These are phyloP conservation scores for Corythornis cristatus DNA, from an alignment of 2,113 vertebrate species.

Conservation along the genomic window DNA sequence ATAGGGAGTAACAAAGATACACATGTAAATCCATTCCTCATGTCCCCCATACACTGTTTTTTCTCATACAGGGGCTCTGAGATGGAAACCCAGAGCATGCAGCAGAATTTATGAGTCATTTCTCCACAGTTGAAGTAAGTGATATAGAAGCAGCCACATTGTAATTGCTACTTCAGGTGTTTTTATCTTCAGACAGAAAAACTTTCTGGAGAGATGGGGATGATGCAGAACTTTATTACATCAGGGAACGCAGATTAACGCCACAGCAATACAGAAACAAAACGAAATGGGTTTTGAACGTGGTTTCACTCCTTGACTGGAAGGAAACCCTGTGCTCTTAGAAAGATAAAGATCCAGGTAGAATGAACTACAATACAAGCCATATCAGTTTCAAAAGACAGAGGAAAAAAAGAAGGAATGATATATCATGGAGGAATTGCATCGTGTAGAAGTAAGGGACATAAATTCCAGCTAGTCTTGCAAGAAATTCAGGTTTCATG, in stretches of 20 bases:
- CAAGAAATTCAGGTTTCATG: neutral
- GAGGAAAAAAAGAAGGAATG: neutral
- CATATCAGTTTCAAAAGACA: neutral
- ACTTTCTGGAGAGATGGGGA: neutral
- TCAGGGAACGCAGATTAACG: neutral
- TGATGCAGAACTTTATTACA: neutral
- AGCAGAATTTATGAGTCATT: neutral
- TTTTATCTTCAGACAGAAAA: neutral
- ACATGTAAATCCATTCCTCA: neutral
- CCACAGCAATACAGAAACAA: neutral
- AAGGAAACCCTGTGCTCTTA: neutral
- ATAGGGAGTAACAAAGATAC: neutral
- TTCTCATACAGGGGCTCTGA: neutral
- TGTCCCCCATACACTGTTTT: neutral
- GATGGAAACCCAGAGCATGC: neutral
- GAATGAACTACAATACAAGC: neutral
- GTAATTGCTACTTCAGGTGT: neutral
- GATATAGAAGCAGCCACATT: neutral
- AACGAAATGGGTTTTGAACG: neutral
- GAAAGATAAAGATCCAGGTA: neutral
- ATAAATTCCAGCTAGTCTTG: neutral
- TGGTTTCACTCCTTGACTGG: neutral
- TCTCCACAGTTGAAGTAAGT: neutral
- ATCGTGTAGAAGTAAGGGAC: neutral
- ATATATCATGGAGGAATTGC: neutral